Percentiles rank a stretch among this genome's conserved stretches.
phyloP scores from a whole-genome alignment of 2,797 vertebrate species.

The Megalops cyprinoides region DNA sequence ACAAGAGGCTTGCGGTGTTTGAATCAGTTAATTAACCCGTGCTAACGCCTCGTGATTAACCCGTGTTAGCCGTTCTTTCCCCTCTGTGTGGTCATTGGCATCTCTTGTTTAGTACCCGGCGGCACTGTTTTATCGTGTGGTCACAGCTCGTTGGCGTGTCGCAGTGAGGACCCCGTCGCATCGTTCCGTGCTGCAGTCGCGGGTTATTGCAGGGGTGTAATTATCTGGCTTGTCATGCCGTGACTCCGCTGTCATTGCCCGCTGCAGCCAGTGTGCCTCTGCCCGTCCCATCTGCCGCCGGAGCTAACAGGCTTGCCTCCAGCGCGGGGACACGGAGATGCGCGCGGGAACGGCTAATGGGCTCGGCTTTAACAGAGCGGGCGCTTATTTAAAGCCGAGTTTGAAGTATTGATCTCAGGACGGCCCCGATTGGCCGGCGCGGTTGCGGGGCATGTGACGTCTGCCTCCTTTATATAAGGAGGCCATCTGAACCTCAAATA shows the following conservation, averaged over 20 bases:
- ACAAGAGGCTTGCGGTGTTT: background rate
- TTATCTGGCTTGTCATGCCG: conserved; percentile 44
- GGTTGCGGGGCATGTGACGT: background rate
- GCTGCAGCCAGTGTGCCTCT: too few species aligned
- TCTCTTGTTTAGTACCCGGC: background rate
- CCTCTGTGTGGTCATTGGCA: too few species aligned
- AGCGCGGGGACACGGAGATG: background rate
- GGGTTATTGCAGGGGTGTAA: conserved; percentile 42
- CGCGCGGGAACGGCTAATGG: conserved; percentile 36
- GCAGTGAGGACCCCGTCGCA: too few species aligned
- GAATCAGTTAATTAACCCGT: background rate
- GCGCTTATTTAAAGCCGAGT: background rate
- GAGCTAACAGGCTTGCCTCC: background rate
- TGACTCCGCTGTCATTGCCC: conserved; percentile 19
- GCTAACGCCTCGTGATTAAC: background rate
- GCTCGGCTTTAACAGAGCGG: background rate
- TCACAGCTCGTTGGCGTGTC: conserved; percentile 55
- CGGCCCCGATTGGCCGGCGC: background rate
- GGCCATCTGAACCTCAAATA: too few species aligned
- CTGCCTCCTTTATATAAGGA: background rate
- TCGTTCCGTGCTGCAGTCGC: too few species aligned
- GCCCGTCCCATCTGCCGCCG: conserved; percentile 22
- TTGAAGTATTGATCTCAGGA: background rate
- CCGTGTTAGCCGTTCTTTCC: background rate
- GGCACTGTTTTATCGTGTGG: conserved; percentile 33